Percentiles rank a stretch among this genome's conserved stretches.
Conservation (phyloP, 2,113 vertebrate species). For the Sminthopsis crassicaudata region DNA sequence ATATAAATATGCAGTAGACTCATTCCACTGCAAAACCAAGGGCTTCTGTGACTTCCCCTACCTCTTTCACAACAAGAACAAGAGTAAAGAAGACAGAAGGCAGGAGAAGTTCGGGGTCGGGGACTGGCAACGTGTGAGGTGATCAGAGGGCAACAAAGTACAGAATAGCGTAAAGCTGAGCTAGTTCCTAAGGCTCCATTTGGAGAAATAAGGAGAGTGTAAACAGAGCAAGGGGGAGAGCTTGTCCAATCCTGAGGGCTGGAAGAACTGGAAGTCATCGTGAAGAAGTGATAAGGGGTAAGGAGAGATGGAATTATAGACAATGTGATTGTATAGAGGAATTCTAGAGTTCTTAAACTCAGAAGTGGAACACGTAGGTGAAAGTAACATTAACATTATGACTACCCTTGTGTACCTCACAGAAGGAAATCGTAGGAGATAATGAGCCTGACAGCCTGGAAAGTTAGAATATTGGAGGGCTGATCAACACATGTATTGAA, state of each 20-base stretch:
- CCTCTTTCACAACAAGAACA: background rate
- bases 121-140: background rate
- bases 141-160: background rate
- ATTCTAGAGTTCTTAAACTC: background rate
- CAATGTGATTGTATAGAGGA: background rate
- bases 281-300: background rate
- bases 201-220: background rate
- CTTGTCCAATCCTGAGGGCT: background rate
- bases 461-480: background rate
- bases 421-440: background rate
- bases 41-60: background rate
- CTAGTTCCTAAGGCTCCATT: too few relatives aligned
- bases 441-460: background rate
- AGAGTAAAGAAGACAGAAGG: background rate
- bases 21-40: background rate
- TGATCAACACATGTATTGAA: background rate
- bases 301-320: background rate
- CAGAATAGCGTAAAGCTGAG: background rate
- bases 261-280: background rate
- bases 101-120: background rate
- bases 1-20: background rate
- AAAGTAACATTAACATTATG: background rate
- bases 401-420: background rate
- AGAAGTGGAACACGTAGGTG: background rate
- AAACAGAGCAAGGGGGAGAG: background rate